Conservation (phyloP, 1,140 invertebrate genomes). For the Drosophila malerkotliana region DNA sequence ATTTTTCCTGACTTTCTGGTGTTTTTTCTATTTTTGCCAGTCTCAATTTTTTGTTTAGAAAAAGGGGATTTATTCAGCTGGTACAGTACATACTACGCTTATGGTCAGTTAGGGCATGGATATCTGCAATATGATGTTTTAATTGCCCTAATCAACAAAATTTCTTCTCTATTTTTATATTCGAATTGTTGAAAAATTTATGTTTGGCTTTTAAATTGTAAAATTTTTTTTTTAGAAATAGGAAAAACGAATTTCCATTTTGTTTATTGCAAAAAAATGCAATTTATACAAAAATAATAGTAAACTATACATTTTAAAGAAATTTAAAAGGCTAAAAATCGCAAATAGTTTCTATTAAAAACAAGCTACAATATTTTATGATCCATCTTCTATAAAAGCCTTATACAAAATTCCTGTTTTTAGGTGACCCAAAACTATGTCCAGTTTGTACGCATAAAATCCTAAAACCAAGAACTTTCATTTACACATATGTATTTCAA, state of each 20-base stretch:
- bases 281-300: too few species aligned
- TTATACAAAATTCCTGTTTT: not conserved
- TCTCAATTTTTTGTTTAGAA: constrained; percentile 19
- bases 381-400: too few species aligned
- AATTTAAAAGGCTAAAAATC: too few species aligned
- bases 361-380: too few species aligned
- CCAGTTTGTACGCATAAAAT: constrained; percentile 12
- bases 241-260: too few species aligned
- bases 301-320: too few species aligned
- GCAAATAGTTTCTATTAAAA: too few species aligned
- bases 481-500: constrained; percentile 52
- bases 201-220: too few species aligned
- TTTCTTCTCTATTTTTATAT: too few species aligned
- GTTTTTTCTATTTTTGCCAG: constrained; percentile 1
- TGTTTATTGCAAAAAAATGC: too few species aligned
- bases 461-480: constrained; percentile 21
- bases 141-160: not conserved
- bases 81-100: not conserved
- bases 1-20: constrained; percentile 71
- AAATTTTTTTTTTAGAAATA: too few species aligned
- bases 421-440: constrained; percentile 3
- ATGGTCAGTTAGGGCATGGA: not conserved
- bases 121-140: not conserved
- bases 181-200: too few species aligned
- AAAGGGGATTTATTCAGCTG: constrained; percentile 5